A percentile compares a stretch with the other conserved stretches of the same genome.
phyloP scores from a whole-genome alignment of 2,888 invertebrate species.

The Lasioglossum oenotherae region DNA sequence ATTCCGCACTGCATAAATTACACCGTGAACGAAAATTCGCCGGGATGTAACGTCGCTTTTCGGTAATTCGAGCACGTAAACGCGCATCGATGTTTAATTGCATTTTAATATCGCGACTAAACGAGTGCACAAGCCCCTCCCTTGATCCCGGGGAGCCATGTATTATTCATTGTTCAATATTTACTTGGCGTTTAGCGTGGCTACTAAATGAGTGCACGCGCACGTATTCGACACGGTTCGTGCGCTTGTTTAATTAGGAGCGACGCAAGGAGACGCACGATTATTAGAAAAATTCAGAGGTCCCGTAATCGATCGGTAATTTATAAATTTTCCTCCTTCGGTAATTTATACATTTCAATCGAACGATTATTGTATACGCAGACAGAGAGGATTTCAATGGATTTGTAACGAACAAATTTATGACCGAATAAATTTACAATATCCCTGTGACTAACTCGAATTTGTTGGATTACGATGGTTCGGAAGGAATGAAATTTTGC shows the following conservation, averaged over 20 bases:
- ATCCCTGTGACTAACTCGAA: background rate
- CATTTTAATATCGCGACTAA: constrained; percentile 47
- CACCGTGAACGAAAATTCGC: constrained; percentile 1
- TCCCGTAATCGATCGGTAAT: background rate
- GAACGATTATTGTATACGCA: background rate
- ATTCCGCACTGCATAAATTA: constrained; percentile 9
- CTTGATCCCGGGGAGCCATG: constrained; percentile 2
- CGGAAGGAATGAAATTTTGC: background rate
- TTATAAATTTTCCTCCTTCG: background rate
- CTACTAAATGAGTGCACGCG: constrained; percentile 23
- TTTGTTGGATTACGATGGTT: background rate
- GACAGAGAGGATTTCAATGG: background rate
- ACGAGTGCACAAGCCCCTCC: constrained; percentile 7
- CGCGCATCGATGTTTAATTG: constrained; percentile 41
- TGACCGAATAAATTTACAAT: too few species aligned
- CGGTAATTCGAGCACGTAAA: constrained; percentile 16
- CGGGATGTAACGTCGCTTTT: background rate
- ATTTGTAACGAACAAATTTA: too few species aligned
- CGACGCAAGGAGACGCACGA: background rate
- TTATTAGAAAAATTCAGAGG: background rate
- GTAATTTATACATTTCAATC: background rate
- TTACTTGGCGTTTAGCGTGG: constrained; percentile 38
- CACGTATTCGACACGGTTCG: background rate
- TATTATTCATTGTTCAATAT: constrained; percentile 53
- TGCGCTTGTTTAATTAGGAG: background rate